A percentile compares a stretch with the other conserved stretches of the same genome.
Conservation (phyloP, 2,797 vertebrate genomes). For the Scomberomorus guttatus region DNA sequence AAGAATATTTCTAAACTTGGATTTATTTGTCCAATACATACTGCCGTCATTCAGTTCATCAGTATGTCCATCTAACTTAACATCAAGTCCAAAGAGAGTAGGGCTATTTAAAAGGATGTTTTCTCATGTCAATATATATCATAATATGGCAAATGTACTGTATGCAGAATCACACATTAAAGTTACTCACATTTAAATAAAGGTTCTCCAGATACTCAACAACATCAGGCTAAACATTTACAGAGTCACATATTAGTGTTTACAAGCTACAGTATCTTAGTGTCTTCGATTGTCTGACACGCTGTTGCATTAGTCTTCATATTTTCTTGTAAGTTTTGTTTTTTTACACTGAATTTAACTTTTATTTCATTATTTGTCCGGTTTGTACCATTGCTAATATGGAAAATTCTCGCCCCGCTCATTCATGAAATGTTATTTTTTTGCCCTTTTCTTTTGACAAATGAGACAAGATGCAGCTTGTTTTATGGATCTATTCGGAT, state of each 20-base stretch:
- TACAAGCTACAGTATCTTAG: background rate
- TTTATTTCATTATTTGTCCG: background rate
- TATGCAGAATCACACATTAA: too few relatives aligned
- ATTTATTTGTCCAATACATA: too few relatives aligned
- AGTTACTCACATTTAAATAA: too few relatives aligned
- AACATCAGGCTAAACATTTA: background rate
- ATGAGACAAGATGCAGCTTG: slow-evolving; percentile 33
- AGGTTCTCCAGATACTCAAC: background rate
- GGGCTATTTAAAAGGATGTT: too few relatives aligned
- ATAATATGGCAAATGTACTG: background rate
- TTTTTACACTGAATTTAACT: background rate
- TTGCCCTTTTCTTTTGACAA: slow-evolving; percentile 15
- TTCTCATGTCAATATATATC: background rate
- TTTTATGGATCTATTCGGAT: slow-evolving; percentile 40
- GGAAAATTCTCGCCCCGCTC: background rate
- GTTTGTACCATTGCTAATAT: background rate
- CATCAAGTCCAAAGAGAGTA: too few relatives aligned
- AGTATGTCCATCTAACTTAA: too few relatives aligned
- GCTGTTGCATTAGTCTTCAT: background rate
- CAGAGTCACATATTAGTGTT: background rate
- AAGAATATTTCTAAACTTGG: background rate
- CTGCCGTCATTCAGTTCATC: too few relatives aligned
- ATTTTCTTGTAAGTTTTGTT: background rate
- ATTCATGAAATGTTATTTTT: slow-evolving; percentile 15
- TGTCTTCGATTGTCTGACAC: background rate